Evolutionary conservation across 2,888 invertebrate genomes (phyloP), one percentile per base, ranked within the genome.

Genomic region (Epinotia nisella): DNA sequence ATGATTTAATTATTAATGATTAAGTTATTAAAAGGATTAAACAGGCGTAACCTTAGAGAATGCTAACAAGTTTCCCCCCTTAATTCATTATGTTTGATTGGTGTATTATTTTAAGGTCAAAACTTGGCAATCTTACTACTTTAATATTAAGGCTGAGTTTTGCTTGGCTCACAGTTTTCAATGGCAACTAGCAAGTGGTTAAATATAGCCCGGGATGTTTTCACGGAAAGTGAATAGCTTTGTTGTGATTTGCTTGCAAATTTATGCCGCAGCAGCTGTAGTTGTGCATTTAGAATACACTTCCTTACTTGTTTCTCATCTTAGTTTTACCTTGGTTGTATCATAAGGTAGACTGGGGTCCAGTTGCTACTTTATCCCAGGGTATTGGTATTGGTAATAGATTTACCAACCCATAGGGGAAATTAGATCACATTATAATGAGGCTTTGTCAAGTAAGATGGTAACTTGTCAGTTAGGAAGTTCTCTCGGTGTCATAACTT

Each of bases 231-330:
- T 60, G 45, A 49, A 49, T 1, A 13, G 66, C 53, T 62, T 61
- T 71, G 71, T 74, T 74, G 61, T 71, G 74, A 67, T 74, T 74
- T 70, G 61, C 21, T 49, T 66, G 70, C 65, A 62, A 58, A 70
- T 71, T 71, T 71, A 75, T 69, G 51, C 41, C 7, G 41, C 9
- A 17, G 53, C 53, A 29, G 45, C 55, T 35, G 60, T 66, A 29
- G 41, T 39, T 51, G 35, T 68, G 67, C 29, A 0, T 72, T 71
- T 49, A 70, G 67, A 76, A 75, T 74, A 53, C 71, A 70, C 74
- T 74, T 74, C n/a, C 49, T 49, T 49, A 49, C 49, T 3, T 49
- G 3, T 0, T 13, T 41, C 13, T 49, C n/a, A n/a, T 49, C n/a
- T 49, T 49, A 49, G 49, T 7, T n/a, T 15, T 15, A 15, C 15